Evolutionary conservation across 1,140 invertebrate species (phyloP), one percentile per base, ranked within the genome.

Genomic region (Oryctes rhinoceros): DNA sequence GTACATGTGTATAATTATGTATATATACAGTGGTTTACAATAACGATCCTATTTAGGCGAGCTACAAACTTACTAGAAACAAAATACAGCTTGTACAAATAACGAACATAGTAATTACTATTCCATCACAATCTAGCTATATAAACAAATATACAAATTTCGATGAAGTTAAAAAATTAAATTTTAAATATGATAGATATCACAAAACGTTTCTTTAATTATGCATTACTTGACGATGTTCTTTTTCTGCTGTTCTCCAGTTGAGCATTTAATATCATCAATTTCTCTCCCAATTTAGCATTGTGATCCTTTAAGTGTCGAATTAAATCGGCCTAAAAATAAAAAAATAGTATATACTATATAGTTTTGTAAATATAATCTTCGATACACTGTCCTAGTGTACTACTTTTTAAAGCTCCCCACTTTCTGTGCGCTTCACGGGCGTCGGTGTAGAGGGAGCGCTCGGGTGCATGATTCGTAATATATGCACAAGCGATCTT

Each of bases 221-320:
- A 76, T 7, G 74, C 35, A 39, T 39, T 76, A 76, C 20, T 76
- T n/a, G 74, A 35, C 39, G 37, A 13, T 49, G 76, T 47, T 13
- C 76, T 48, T 6, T 20, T 44, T 80, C 79, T 80, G 48, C 79
- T 80, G 48, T 81, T 82, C 80, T 85, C 83, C 78, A 88, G 75
- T 81, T 89, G 86, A 7, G 87, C 84, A 79, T 83, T 89, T 49
- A 88, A 82, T 11, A 86, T 80, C 84, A 90, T 88, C 47, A 90
- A 80, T 82, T 89, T 90, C 83, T 89, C 87, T 80, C 88, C 88
- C 3, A 90, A 84, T 81, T 86, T 87, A 67, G 86, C 86, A 76
- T 89, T 89, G 47, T 90, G 89, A 80, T 90, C 89, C 39, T 89
- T 88, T 30, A 90, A 81, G 85, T 89, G 89, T 65, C 85, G 83